These are phyloP conservation scores for Brachyhypopomus occidentalis DNA, from an alignment of 2,113 vertebrate species.

Conservation along the genomic window DNA sequence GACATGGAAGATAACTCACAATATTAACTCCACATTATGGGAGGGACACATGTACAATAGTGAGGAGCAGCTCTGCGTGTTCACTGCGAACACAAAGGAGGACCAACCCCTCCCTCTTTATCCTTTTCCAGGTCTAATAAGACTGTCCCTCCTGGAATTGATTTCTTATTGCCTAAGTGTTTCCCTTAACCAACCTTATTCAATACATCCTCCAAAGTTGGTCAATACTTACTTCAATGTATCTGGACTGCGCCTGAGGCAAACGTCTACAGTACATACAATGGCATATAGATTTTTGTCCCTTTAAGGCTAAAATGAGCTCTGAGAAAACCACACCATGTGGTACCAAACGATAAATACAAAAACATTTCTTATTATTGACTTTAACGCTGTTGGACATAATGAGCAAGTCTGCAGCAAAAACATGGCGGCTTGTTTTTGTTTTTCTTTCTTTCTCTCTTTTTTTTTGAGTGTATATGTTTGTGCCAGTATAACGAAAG, in stretches of 20 bases:
- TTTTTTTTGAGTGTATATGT: not conserved
- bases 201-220: conserved; percentile 3
- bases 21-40: not conserved
- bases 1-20: not conserved
- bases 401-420: conserved; percentile 1
- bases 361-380: not conserved
- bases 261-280: not conserved
- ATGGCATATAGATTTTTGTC: not conserved
- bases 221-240: conserved; percentile 2
- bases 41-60: not conserved
- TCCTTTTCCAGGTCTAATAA: conserved; percentile 28
- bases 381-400: not conserved
- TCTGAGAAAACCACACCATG: not conserved
- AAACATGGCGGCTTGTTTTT: conserved; percentile 19
- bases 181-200: conserved; percentile 15
- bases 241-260: conserved; percentile 45
- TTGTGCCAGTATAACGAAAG: conserved; percentile 1
- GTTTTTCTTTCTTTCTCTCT: not conserved
- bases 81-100: not conserved
- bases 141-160: conserved; percentile 24
- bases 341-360: not conserved
- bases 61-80: not conserved
- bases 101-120: not conserved
- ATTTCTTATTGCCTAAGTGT: conserved; percentile 11
- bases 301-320: not conserved